Percentiles rank a stretch among this genome's conserved stretches.
Conservation (phyloP, 2,888 invertebrate genomes). For the Chrysolina americana region DNA sequence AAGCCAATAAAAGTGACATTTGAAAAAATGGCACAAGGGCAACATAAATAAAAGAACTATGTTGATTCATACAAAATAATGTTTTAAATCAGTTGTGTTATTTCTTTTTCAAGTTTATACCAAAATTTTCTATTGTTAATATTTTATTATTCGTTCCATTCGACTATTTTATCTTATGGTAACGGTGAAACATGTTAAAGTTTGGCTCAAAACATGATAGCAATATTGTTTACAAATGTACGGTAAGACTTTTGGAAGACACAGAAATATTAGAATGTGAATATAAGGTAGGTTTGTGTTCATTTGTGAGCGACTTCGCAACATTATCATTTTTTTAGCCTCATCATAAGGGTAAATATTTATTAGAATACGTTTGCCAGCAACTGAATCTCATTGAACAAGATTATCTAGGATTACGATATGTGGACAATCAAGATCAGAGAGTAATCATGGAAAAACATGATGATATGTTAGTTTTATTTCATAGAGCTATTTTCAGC, state of each 20-base stretch:
- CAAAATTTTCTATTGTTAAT: background rate
- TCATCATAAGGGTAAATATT: constrained; percentile 90
- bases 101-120: background rate
- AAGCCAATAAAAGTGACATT: background rate
- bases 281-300: constrained; percentile 79
- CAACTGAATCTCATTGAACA: constrained; percentile 92
- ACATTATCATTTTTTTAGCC: constrained; percentile 74
- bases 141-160: background rate
- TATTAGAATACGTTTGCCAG: constrained; percentile 92
- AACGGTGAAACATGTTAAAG: constrained; percentile 63
- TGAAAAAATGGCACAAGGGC: background rate
- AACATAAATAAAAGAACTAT: background rate
- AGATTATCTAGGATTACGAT: constrained; percentile 94
- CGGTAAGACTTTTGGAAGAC: constrained; percentile 90
- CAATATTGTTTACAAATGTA: constrained; percentile 86
- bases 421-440: constrained; percentile 90
- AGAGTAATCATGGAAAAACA: constrained; percentile 74
- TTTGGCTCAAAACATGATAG: constrained; percentile 79
- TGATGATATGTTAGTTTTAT: constrained; percentile 18
- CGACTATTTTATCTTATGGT: constrained; percentile 12
- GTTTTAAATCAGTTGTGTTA: background rate
- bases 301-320: constrained; percentile 36
- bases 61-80: constrained; percentile 9
- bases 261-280: constrained; percentile 93
- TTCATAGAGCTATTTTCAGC: constrained; percentile 74